phyloP scores from a whole-genome alignment of 2,888 invertebrate species.

The Drosophila macrospina region DNA sequence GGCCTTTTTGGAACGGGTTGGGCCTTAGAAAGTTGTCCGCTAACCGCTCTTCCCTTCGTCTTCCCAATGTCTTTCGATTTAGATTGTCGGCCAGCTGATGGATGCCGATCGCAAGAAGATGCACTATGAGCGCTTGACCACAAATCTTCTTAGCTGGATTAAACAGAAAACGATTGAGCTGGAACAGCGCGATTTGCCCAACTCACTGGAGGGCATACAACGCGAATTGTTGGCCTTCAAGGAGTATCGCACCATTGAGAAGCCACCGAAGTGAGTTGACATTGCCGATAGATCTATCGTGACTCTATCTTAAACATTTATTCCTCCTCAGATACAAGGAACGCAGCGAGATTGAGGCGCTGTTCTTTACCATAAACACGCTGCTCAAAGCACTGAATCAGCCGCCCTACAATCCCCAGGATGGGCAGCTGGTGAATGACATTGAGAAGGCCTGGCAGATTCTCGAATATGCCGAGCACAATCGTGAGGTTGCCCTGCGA shows the following conservation, averaged over 20 bases:
- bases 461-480: conserved; percentile 97
- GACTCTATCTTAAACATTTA: neutral
- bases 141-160: conserved; percentile 97
- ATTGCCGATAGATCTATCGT: neutral
- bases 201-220: conserved; percentile 97
- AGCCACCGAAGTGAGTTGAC: conserved; percentile 95
- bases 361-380: conserved; percentile 98
- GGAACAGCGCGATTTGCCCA: conserved; percentile 95
- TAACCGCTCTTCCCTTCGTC: conserved; percentile 49
- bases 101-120: conserved; percentile 96
- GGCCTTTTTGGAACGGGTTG: conserved; percentile 44
- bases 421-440: conserved; percentile 97
- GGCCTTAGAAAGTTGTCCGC: conserved; percentile 72
- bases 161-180: conserved; percentile 92
- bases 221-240: conserved; percentile 95
- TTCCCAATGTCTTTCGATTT: conserved; percentile 1
- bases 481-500: conserved; percentile 95
- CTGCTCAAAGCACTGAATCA: conserved; percentile 97
- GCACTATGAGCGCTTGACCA: conserved; percentile 94
- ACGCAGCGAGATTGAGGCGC: conserved; percentile 97
- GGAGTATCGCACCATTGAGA: conserved; percentile 97
- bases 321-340: conserved; percentile 92
- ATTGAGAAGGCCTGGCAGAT: conserved; percentile 97
- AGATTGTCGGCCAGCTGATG: conserved; percentile 98
- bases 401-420: conserved; percentile 93